Evolutionary conservation across 1,140 invertebrate genomes (phyloP), one percentile per base, ranked within the genome.

Genomic region (Hylaeus anthracinus): DNA sequence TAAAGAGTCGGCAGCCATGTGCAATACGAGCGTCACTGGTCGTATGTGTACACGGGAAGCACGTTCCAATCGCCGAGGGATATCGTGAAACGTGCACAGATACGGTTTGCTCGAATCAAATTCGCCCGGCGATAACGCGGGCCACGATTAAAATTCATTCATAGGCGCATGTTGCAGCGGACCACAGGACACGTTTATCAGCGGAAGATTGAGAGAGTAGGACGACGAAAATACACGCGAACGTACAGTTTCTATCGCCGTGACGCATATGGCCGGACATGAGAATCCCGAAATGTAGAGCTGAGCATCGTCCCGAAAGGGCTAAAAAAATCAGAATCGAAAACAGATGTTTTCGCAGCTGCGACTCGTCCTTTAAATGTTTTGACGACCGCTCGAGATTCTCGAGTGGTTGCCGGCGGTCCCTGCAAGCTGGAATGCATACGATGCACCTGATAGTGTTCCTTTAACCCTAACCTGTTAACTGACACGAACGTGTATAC

Each of bases 131-230:
- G 79, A 61, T 75, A 75, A 75, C 37, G 67, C 79, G 56, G 26
- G 15, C 26, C 37, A 43, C 26, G 72, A 69, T 81, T 67, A n/a
- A 51, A 58, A 70, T 78, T 78, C 74, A 77, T 82, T 82, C 67
- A 75, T 55, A 63, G 5, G 5, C 45, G n/a, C 43, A 63, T 72
- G 37, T 26, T 63, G 48, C 37, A 3, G 41, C 6, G 48, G 60
- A 58, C 67, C 67, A 69, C 81, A 67, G 81, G 75, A 82, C 75
- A 82, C 58, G 73, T 86, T 84, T 81, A 86, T 86, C 83, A 79
- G 56, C 56, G 61, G 72, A 72, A 82, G 83, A 86, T 86, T 80
- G 83, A 77, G 64, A 66, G 48, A 48, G 58, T 74, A 56, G 43
- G 72, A 55, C 56, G 65, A 76, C 65, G 58, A 72, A 84, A 75